These are phyloP conservation scores for Lampris megalopsis DNA, from an alignment of 2,113 vertebrate genomes.

Conservation along the genomic window DNA sequence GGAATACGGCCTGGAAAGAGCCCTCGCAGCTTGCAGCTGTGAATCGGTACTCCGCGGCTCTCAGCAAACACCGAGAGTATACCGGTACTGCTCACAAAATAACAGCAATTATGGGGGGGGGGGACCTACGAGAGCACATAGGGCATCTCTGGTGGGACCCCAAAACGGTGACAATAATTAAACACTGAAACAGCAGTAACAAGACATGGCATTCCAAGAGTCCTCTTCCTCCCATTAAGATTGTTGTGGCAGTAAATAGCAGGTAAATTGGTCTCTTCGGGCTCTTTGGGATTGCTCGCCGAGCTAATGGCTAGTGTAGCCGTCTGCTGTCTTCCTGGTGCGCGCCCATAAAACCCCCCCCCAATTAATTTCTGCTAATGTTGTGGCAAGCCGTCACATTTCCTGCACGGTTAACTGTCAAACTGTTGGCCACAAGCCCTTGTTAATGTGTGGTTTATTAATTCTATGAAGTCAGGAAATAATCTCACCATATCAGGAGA, in stretches of 20 bases:
- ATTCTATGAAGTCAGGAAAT: neutral
- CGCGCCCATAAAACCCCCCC: slow-evolving; percentile 1
- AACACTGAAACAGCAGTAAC: slow-evolving; percentile 31
- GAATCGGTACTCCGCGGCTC: slow-evolving; percentile 23
- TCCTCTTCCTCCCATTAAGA: slow-evolving; percentile 45
- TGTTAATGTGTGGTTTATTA: neutral
- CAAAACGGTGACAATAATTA: slow-evolving; percentile 52
- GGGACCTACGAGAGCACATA: neutral
- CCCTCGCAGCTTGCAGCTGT: slow-evolving; percentile 35
- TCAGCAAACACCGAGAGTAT: slow-evolving; percentile 8
- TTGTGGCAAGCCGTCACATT: neutral
- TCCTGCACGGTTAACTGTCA: neutral
- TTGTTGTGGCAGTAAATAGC: slow-evolving; percentile 48
- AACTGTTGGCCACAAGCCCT: neutral
- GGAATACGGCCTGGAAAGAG: slow-evolving; percentile 6
- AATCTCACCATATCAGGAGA: neutral
- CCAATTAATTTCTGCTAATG: slow-evolving; percentile 32
- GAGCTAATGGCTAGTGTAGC: slow-evolving; percentile 44
- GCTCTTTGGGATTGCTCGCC: slow-evolving; percentile 36
- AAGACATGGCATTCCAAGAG: slow-evolving; percentile 12
- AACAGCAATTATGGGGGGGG: slow-evolving; percentile 23
- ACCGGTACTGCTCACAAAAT: slow-evolving; percentile 37
- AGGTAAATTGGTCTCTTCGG: slow-evolving; percentile 46
- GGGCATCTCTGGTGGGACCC: neutral
- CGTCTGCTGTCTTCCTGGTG: slow-evolving; percentile 33